Percentiles rank a stretch among this genome's conserved stretches.
phyloP scores from a whole-genome alignment of 1,140 invertebrate genomes.

The Holotrichia oblita region DNA sequence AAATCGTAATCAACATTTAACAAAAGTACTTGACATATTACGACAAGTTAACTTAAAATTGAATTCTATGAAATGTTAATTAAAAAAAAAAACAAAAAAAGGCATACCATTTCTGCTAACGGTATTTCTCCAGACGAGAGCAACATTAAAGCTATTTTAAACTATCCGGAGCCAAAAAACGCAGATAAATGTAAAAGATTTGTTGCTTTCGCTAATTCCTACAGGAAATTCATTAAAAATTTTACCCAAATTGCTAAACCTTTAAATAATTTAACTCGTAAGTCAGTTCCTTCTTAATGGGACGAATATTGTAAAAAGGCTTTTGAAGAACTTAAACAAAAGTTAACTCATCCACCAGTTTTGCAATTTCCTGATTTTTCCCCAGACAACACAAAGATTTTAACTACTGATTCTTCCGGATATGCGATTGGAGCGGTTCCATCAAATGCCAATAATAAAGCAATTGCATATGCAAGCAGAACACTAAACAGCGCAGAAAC shows the following conservation, averaged over 20 bases:
- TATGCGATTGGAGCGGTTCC: conserved; percentile 52
- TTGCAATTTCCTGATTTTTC: conserved; percentile 36
- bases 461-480: conserved; percentile 60
- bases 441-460: conserved; percentile 46
- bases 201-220: conserved; percentile 49
- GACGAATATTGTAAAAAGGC: not conserved
- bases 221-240: not conserved
- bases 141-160: conserved; percentile 45
- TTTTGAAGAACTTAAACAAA: conserved; percentile 5
- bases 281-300: not conserved
- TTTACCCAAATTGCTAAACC: not conserved
- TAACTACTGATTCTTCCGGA: conserved; percentile 51
- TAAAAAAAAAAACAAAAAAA: conserved; percentile 38
- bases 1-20: conserved; percentile 44
- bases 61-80: conserved; percentile 43
- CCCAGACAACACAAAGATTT: not conserved
- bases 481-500: conserved; percentile 41
- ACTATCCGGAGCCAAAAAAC: conserved; percentile 50
- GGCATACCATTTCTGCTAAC: conserved; percentile 41
- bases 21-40: conserved; percentile 40
- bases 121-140: conserved; percentile 52
- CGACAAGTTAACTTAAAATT: conserved; percentile 43
- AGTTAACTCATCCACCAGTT: not conserved
- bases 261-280: conserved; percentile 8
- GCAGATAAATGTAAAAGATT: conserved; percentile 49